Base-by-base conservation (phyloP, 2,888 invertebrate genomes). In the Aporophyla lueneburgensis region DNA sequence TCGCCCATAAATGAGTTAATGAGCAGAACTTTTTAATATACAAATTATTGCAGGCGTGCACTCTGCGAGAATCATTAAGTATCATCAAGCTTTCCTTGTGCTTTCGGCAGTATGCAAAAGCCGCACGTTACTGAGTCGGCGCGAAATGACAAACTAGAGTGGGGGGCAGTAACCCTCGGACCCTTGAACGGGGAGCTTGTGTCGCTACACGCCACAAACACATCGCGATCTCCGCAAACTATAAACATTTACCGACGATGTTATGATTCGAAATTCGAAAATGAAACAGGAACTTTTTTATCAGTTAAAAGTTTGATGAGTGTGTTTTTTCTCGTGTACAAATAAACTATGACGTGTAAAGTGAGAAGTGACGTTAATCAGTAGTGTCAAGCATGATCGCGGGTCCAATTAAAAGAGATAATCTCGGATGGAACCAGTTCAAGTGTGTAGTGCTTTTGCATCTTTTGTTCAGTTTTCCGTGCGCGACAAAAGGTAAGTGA, bases 141-240 rank as follows among this genome's bases (percentile, higher is more conserved):
- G 96, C 96, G 92, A 96, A 95, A 95, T 95, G 94, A 94, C 93
- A 93, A 89, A 85, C 91, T 92, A 92, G 93, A 93, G 91, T 88
- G 92, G 93, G 95, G 95, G 95, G 94, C 95, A 96, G 96, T 96
- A 93, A 95, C 94, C 95, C 92, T 92, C 91, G 90, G 88, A 90
- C 91, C 91, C 88, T 88, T 87, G 84, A 74, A 92, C 91, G 94
- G 85, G 93, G 92, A 94, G 94, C 94, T 92, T 93, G 96, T 94
- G 95, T 93, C 94, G 92, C 92, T 88, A 84, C 80, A 75, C 88
- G 88, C 80, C 87, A 82, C 73, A 84, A 85, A 94, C 81, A 95
- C 93, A 93, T 94, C 95, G 96, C 95, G 95, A 95, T 94, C 92
- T 93, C 89, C 86, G 83, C 86, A 93, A 93, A 94, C 93, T 93